phyloP scores from a whole-genome alignment of 1,140 invertebrate genomes.

The Oscheius sp. region DNA sequence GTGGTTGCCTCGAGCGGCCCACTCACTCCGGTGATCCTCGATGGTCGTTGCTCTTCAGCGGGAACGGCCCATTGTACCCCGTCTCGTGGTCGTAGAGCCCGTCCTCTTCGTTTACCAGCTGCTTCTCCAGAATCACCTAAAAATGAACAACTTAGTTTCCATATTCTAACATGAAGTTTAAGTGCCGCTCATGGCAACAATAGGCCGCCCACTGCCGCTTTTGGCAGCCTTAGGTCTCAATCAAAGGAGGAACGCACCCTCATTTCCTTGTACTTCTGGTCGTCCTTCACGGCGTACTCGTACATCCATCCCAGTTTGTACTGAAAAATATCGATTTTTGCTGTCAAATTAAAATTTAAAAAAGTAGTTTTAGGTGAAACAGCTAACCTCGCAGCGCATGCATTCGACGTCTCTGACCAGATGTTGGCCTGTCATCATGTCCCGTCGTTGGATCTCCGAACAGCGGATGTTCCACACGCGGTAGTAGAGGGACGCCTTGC shows the following conservation, averaged over 20 bases:
- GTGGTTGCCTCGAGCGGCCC: neutral
- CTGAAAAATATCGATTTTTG: slow-evolving; percentile 13
- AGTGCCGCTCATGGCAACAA: too few species aligned
- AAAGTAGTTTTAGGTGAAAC: neutral
- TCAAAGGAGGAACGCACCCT: too few species aligned
- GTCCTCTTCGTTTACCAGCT: slow-evolving; percentile 3
- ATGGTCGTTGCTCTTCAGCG: neutral
- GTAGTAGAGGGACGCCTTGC: slow-evolving; percentile 49
- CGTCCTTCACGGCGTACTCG: slow-evolving; percentile 53
- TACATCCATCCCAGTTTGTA: slow-evolving; percentile 54
- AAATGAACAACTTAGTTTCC: too few species aligned
- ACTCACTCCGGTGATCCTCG: neutral
- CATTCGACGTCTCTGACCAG: slow-evolving; percentile 52
- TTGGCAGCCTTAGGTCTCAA: too few species aligned
- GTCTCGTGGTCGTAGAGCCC: neutral
- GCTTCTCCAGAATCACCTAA: slow-evolving; percentile 11
- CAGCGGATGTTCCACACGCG: slow-evolving; percentile 47
- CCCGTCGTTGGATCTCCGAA: slow-evolving; percentile 30
- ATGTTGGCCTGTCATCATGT: slow-evolving; percentile 53
- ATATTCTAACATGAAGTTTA: too few species aligned
- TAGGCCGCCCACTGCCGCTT: too few species aligned
- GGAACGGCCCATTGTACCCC: neutral
- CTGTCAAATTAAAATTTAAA: neutral
- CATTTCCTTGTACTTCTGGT: slow-evolving; percentile 55
- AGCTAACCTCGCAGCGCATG: slow-evolving; percentile 35